Evolutionary conservation across 2,888 invertebrate species (phyloP), one percentile per base, ranked within the genome.

Genomic region (Panzeria rudis): DNA sequence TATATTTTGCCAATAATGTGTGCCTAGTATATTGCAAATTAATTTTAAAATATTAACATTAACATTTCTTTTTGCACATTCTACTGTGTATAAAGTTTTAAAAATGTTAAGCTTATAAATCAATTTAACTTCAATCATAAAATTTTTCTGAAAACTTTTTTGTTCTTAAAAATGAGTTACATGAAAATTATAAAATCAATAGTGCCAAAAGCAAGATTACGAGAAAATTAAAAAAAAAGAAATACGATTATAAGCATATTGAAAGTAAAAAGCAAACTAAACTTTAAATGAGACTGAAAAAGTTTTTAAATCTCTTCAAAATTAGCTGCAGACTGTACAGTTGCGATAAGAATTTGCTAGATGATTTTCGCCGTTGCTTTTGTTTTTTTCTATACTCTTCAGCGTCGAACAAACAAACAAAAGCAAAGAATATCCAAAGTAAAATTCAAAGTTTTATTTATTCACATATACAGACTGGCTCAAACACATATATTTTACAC

Each of bases 301-400:
- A 86, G 52, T 83, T 87, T 86, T 84, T 85, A 87, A 87, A 87
- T 87, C 87, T 87, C 87, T 87, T 64, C 81, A 79, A 86, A 87
- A 87, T 87, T 87, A 87, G 86, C 87, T 86, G 86, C 86, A 81
- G 85, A 87, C 84, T 86, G 86, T 80, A 72, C 61, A 66, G 66
- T 68, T 71, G 78, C 85, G 86, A 86, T 86, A 86, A 86, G 81
- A 83, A 72, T 71, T 44, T 68, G 62, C 32, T 81, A 62, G 35
- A 61, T 69, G 52, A 61, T 59, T 59, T 32, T 35, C 35, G 3
- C 8, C 59, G 17, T 7, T 59, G n/a, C 41, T n/a, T 9, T 35
- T 66, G 61, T 15, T 44, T 56, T 76, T 29, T 41, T 66, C 4
- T 3, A n/a, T n/a, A 3, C 44, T 4, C n/a, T 15, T 44, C 3